Conservation (phyloP, 37 sponge, comb jelly and placozoan species). For the Ephydatia muelleri region DNA sequence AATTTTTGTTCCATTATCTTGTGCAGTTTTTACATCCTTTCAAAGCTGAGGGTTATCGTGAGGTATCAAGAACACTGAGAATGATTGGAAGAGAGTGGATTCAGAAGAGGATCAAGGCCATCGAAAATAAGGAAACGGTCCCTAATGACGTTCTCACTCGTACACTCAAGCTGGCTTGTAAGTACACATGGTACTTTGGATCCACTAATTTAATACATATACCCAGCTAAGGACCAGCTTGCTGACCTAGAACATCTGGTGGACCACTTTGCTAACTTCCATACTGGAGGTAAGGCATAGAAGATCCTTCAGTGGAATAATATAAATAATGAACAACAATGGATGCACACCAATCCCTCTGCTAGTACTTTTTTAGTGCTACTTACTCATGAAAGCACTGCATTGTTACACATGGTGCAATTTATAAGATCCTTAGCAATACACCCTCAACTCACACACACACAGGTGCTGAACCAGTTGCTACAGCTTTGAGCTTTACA, state of each 20-base stretch:
- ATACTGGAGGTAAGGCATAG: not conserved
- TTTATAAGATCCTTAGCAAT: slow-evolving; percentile 21
- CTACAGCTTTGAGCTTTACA: not conserved
- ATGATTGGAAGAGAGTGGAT: too few species aligned
- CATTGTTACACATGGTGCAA: slow-evolving; percentile 4
- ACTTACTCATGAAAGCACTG: too few species aligned
- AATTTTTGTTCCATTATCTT: too few species aligned
- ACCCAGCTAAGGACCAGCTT: not conserved
- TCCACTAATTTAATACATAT: not conserved
- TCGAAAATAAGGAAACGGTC: too few species aligned
- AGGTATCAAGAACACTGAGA: too few species aligned
- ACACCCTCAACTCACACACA: slow-evolving; percentile 43
- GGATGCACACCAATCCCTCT: not conserved
- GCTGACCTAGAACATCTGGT: not conserved
- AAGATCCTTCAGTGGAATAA: not conserved
- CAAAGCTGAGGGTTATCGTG: too few species aligned
- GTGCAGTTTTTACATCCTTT: too few species aligned
- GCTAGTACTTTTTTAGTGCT: not conserved
- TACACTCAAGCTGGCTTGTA: too few species aligned
- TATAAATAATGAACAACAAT: not conserved
- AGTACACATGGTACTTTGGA: too few species aligned
- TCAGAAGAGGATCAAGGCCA: too few species aligned
- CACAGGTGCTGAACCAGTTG: not conserved
- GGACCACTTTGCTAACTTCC: slow-evolving; percentile 10
- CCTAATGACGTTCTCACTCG: too few species aligned